These are phyloP conservation scores for Emydoidea blandingii DNA, from an alignment of 2,797 vertebrate genomes.

Conservation along the genomic window DNA sequence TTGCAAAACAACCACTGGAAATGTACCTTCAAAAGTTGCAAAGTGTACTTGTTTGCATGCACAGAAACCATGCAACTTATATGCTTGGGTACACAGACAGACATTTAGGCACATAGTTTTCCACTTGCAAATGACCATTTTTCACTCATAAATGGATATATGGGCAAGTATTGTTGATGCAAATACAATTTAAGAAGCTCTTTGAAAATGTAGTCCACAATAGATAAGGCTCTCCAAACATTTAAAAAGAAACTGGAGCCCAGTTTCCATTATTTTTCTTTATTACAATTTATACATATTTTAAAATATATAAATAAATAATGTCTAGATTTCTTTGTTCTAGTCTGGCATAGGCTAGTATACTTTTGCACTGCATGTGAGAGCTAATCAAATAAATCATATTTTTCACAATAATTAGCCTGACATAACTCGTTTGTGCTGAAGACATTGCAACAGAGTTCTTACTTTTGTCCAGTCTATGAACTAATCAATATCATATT, in stretches of 20 bases:
- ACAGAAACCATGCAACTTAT: background rate
- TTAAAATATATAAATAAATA: background rate
- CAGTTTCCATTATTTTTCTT: background rate
- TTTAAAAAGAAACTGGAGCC: background rate
- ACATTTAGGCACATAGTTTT: background rate
- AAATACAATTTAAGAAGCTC: background rate
- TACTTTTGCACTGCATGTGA: background rate
- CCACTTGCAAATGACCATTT: background rate
- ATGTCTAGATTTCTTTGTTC: background rate
- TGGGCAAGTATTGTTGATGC: background rate
- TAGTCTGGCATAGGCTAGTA: background rate
- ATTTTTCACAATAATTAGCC: conserved; percentile 34
- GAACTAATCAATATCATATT: conserved; percentile 74
- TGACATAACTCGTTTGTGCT: conserved; percentile 53
- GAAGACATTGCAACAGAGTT: conserved; percentile 43
- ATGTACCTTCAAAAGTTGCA: background rate
- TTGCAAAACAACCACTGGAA: background rate
- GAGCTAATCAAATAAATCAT: conserved; percentile 54
- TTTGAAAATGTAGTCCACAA: rapidly evolving
- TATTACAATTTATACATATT: background rate
- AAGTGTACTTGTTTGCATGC: rapidly evolving
- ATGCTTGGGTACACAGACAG: background rate
- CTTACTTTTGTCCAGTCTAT: conserved; percentile 56
- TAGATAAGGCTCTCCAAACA: background rate
- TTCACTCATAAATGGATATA: background rate